phyloP scores from a whole-genome alignment of 2,797 vertebrate species.

The Synanceia verrucosa region DNA sequence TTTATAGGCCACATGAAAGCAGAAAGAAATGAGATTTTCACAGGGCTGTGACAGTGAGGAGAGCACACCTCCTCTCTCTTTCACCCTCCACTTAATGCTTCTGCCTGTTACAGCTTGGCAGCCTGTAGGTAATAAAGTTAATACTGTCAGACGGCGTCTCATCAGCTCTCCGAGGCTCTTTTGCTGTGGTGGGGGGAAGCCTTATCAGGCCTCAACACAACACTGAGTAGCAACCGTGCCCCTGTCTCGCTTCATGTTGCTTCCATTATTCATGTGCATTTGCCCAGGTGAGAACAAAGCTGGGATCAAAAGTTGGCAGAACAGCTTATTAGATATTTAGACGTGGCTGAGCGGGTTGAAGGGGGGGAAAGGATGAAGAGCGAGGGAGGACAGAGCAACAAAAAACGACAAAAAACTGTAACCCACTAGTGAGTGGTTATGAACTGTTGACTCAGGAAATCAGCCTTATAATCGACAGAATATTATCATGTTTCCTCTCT shows the following conservation, averaged over 20 bases:
- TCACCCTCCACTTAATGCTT: constrained; percentile 53
- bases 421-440: constrained; percentile 3
- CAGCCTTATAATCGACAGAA: not conserved
- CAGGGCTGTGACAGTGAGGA: constrained; percentile 56
- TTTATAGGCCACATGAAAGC: constrained; percentile 56
- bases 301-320: constrained; percentile 72
- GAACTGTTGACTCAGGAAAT: constrained; percentile 35
- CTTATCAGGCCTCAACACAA: constrained; percentile 76
- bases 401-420: constrained; percentile 12
- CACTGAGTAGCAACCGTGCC: constrained; percentile 47
- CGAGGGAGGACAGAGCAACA: constrained; percentile 20
- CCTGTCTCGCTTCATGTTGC: constrained; percentile 47
- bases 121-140: constrained; percentile 69
- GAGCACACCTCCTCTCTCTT: constrained; percentile 44
- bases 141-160: constrained; percentile 75
- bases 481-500: not conserved
- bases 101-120: constrained; percentile 57
- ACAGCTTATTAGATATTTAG: constrained; percentile 81
- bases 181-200: constrained; percentile 45
- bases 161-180: constrained; percentile 71
- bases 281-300: constrained; percentile 81
- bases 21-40: constrained; percentile 56
- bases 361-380: constrained; percentile 34
- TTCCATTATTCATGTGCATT: constrained; percentile 82
- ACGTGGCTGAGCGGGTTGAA: constrained; percentile 37